Base-by-base conservation (phyloP, 2,797 vertebrate genomes). In the Eidolon dupreanum region DNA sequence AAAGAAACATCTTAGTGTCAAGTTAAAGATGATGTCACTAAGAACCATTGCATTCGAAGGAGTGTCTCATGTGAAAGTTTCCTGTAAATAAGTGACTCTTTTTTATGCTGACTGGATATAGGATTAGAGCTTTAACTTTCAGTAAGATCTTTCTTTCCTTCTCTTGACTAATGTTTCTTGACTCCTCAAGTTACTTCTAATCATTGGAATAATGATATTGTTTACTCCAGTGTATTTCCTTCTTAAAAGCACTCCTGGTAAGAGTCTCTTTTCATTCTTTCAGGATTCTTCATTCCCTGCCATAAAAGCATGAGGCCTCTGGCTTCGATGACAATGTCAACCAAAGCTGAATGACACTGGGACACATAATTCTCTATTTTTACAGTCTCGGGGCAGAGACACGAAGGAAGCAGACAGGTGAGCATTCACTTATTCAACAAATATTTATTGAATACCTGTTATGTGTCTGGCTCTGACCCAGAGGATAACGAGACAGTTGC, bases 221-320 rank as follows among this genome's bases (percentile, higher is more conserved):
- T 73, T 31, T 91, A 66, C 15, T 3, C 7, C 6, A 20, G 11
- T 10, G 5, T 1, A n/a, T 8, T 53, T 91, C 38, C 57, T 92
- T 89, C 79, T 79, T 63, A 68, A 70, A 93, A 86, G 38, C 38
- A 41, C 3, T 79, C 20, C 28, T 61, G 49, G 41, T n/a, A 85
- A 96, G 61, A 88, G 41, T 84, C 83, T 94, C 38, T 53, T 78
- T 86, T 41, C 68, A 71, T 83, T 82, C 20, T 74, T 61, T 65
- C 53, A 78, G 22, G 16, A 70, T 55, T 84, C 65, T 81, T 89
- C 20, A 89, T 85, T 86, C 86, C 77, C 3, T 90, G 3, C 26
- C n/a, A 20, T 33, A 65, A 84, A 90, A 93, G 5, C 1, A 22
- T 51, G 31, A 26, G 82, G 24, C 41, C 89, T 85, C 33, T 59